These are phyloP conservation scores for Ophioderma brevispina DNA, from an alignment of 35 echinoderm and acorn worm genomes.

Conservation along the genomic window DNA sequence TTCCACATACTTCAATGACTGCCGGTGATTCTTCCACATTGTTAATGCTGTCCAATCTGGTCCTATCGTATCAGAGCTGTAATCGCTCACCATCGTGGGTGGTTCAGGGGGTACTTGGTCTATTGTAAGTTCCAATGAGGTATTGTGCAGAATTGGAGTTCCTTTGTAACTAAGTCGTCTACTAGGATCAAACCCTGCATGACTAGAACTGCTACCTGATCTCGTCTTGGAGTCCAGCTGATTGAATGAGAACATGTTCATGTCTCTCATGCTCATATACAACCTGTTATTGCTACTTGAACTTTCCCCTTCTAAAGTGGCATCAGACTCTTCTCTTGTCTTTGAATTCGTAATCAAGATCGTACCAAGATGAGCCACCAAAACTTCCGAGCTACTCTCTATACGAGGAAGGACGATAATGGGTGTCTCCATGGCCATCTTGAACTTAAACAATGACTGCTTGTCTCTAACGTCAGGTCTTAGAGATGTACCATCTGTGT, in stretches of 20 bases:
- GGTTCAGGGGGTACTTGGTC: constrained; percentile 46
- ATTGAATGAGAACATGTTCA: constrained; percentile 95
- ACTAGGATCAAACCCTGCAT: neutral
- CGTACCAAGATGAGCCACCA: constrained; percentile 91
- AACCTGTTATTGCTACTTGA: constrained; percentile 20
- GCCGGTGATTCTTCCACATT: constrained; percentile 18
- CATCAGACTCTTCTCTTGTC: constrained; percentile 32
- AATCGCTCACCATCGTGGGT: constrained; percentile 32
- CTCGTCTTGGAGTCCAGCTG: constrained; percentile 63
- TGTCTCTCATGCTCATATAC: constrained; percentile 72
- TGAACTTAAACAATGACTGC: constrained; percentile 40
- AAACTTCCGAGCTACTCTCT: constrained; percentile 73
- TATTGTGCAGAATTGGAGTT: constrained; percentile 86
- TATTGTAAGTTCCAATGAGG: constrained; percentile 80
- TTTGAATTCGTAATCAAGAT: constrained; percentile 66
- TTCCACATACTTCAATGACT: constrained; percentile 73
- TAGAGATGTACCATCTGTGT: constrained; percentile 12
- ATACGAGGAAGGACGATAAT: constrained; percentile 80
- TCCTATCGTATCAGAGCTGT: constrained; percentile 25
- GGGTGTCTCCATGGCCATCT: constrained; percentile 87
- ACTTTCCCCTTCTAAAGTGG: neutral
- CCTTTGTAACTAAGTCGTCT: constrained; percentile 48
- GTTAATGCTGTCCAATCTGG: constrained; percentile 41
- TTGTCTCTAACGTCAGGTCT: neutral
- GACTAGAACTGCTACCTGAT: constrained; percentile 10